Conservation (phyloP, 2,797 vertebrate genomes). For the Chiloscyllium punctatum region DNA sequence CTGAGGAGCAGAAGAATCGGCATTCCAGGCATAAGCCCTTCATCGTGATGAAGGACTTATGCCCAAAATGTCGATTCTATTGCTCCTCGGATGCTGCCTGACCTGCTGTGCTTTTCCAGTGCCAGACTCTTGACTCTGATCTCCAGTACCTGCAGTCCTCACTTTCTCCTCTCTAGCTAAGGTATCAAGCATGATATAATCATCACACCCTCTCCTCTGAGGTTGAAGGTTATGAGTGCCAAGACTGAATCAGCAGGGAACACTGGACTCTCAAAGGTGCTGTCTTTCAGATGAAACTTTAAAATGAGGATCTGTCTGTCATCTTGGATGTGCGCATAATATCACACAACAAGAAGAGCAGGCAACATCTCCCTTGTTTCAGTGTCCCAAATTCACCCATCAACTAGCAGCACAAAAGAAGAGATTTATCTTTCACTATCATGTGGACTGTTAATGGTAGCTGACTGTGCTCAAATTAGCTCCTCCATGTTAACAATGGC, state of each 20-base stretch:
- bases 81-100: too few relatives aligned
- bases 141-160: too few relatives aligned
- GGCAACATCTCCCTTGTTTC: neutral
- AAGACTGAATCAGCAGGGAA: neutral
- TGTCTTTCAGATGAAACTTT: neutral
- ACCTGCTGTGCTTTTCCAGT: too few relatives aligned
- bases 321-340: neutral
- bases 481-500: neutral
- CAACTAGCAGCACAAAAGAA: neutral
- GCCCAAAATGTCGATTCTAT: too few relatives aligned
- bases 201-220: neutral
- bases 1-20: too few relatives aligned
- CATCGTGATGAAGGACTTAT: too few relatives aligned
- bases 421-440: neutral
- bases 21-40: too few relatives aligned
- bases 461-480: neutral
- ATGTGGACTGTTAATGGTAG: neutral
- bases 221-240: neutral
- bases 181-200: neutral
- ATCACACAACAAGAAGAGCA: neutral
- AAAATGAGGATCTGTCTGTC: neutral
- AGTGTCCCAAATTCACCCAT: neutral
- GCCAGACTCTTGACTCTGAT: too few relatives aligned
- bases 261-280: neutral
- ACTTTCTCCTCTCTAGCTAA: too few relatives aligned